Evolutionary conservation across 2,113 vertebrate genomes (phyloP).

Genomic region (Spea multiplicata): DNA sequence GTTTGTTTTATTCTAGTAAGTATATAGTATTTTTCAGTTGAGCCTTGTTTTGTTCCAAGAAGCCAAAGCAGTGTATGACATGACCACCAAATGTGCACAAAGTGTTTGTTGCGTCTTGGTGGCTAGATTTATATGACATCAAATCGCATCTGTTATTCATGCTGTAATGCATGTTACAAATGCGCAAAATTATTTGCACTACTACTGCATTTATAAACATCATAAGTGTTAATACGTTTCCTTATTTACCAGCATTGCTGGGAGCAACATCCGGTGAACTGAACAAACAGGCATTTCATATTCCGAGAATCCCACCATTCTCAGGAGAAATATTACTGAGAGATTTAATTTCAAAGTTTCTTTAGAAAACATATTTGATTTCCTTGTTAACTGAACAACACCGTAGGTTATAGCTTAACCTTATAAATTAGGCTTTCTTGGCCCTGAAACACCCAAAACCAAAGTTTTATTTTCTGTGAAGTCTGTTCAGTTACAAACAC

Average conservation of each 20-base stretch:
- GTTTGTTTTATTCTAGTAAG: too few species aligned
- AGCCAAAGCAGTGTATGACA: too few species aligned
- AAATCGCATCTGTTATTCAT: too few species aligned
- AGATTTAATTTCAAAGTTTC: conserved; percentile 43
- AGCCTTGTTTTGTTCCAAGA: too few species aligned
- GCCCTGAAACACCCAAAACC: conserved; percentile 33
- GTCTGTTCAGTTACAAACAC: conserved; percentile 24
- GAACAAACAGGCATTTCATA: conserved; percentile 21
- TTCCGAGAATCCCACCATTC: conserved; percentile 36
- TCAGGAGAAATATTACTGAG: conserved; percentile 35
- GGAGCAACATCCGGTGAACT: conserved; percentile 12
- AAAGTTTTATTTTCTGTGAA: conserved; percentile 44
- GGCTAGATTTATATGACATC: too few species aligned
- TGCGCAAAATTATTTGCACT: too few species aligned
- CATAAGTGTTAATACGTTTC: neutral
- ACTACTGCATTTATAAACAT: neutral
- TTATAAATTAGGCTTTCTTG: conserved; percentile 46
- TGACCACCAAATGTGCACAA: too few species aligned
- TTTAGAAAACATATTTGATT: conserved; percentile 44
- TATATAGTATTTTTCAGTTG: too few species aligned
- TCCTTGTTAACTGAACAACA: conserved; percentile 31
- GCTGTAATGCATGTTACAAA: too few species aligned
- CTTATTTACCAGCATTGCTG: conserved; percentile 4
- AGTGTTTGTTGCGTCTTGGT: too few species aligned
- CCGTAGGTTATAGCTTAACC: conserved; percentile 41